Percentiles rank a stretch among this genome's conserved stretches.
Conservation (phyloP, 2,888 invertebrate species). For the Amphipyra berbera region DNA sequence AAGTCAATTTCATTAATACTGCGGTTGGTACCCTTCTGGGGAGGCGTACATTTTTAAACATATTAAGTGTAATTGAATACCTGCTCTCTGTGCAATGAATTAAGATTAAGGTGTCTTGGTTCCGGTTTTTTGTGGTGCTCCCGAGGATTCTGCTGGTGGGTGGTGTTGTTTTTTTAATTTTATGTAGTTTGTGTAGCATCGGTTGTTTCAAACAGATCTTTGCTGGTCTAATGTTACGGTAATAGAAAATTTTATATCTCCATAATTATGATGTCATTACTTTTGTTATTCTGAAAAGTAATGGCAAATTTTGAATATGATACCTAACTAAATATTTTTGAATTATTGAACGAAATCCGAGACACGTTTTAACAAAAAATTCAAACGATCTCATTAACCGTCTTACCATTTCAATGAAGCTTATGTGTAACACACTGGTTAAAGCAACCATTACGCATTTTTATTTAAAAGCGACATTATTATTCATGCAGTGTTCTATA, state of each 20-base stretch:
- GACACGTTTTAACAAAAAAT: too few relatives aligned
- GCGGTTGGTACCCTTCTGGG: conserved; percentile 74
- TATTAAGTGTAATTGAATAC: conserved; percentile 85
- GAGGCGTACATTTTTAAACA: conserved; percentile 83
- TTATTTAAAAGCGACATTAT: background rate
- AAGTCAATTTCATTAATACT: conserved; percentile 88
- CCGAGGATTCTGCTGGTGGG: conserved; percentile 30
- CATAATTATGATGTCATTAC: too few relatives aligned
- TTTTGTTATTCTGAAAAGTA: too few relatives aligned
- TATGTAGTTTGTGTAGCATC: background rate
- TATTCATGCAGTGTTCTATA: background rate
- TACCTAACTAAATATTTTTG: too few relatives aligned
- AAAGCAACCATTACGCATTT: too few relatives aligned
- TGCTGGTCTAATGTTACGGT: too few relatives aligned
- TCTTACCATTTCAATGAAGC: too few relatives aligned
- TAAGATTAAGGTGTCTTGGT: conserved; percentile 77
- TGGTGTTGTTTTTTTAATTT: conserved; percentile 21
- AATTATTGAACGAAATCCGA: too few relatives aligned
- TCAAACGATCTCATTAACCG: too few relatives aligned
- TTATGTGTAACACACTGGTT: too few relatives aligned
- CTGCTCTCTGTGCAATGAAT: conserved; percentile 80
- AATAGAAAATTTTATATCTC: too few relatives aligned
- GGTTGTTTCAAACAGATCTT: background rate
- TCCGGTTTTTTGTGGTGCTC: conserved; percentile 59
- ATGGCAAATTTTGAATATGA: too few relatives aligned